Evolutionary conservation across 2,113 vertebrate species (phyloP).

Genomic region (Dendrocopos noguchii): DNA sequence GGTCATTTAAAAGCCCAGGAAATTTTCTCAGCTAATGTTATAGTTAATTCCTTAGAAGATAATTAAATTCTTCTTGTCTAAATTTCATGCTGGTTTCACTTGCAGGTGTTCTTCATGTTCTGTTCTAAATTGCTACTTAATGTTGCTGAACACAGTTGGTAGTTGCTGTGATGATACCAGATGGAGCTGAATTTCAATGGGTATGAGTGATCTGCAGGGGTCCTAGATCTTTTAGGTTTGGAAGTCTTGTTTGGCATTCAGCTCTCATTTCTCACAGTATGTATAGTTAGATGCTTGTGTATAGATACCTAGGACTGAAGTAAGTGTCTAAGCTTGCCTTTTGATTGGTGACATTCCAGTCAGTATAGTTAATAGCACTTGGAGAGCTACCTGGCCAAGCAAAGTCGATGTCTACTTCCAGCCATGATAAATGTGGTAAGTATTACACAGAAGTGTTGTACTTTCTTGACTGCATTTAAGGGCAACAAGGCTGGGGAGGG

Average conservation of each 20-base stretch:
- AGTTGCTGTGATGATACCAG: neutral
- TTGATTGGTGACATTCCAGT: neutral
- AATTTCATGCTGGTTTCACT: conserved; percentile 18
- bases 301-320: neutral
- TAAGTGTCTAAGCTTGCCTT: neutral
- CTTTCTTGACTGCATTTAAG: too few species aligned
- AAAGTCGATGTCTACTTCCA: neutral
- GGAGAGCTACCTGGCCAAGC: neutral
- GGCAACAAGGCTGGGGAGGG: too few species aligned
- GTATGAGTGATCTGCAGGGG: neutral
- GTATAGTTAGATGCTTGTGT: neutral
- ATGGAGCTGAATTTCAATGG: neutral
- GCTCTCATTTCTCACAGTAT: neutral
- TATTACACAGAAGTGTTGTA: too few species aligned
- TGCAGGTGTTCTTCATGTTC: conserved; percentile 12
- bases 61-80: conserved; percentile 4
- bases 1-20: neutral
- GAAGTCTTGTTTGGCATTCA: neutral
- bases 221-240: neutral
- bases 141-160: neutral
- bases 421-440: neutral
- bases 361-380: neutral
- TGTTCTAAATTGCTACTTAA: neutral
- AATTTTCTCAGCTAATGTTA: neutral
- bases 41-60: neutral